phyloP scores from a whole-genome alignment of 2,888 invertebrate species.

The Uropetala carovei region DNA sequence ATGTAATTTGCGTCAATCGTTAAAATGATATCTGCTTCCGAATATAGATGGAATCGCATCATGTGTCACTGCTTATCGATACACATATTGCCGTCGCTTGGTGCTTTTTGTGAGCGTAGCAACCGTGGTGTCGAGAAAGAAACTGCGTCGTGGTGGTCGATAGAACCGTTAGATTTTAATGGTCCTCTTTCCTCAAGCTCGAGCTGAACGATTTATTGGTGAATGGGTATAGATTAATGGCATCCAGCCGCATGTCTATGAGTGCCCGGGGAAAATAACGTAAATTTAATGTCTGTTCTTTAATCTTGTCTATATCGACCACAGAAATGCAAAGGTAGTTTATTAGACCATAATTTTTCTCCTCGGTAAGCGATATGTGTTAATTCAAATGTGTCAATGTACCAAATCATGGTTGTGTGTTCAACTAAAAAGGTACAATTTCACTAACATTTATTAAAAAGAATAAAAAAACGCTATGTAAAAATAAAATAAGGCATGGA shows the following conservation, averaged over 20 bases:
- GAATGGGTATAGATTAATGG: not conserved
- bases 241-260: not conserved
- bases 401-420: no score
- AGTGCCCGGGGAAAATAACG: not conserved
- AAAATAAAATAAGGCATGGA: no score
- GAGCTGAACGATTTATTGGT: not conserved
- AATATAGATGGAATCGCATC: no score
- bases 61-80: not conserved
- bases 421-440: no score
- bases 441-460: no score
- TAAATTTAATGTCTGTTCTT: not conserved
- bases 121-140: not conserved
- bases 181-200: not conserved
- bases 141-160: not conserved
- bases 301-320: not conserved
- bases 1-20: no score
- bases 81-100: not conserved
- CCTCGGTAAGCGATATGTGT: no score
- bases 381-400: no score
- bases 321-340: no score
- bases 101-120: not conserved
- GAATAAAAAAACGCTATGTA: no score
- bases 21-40: no score
- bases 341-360: no score
- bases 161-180: constrained; percentile 4